These are phyloP conservation scores for Tichodroma muraria DNA, from an alignment of 2,113 vertebrate genomes.

Conservation along the genomic window DNA sequence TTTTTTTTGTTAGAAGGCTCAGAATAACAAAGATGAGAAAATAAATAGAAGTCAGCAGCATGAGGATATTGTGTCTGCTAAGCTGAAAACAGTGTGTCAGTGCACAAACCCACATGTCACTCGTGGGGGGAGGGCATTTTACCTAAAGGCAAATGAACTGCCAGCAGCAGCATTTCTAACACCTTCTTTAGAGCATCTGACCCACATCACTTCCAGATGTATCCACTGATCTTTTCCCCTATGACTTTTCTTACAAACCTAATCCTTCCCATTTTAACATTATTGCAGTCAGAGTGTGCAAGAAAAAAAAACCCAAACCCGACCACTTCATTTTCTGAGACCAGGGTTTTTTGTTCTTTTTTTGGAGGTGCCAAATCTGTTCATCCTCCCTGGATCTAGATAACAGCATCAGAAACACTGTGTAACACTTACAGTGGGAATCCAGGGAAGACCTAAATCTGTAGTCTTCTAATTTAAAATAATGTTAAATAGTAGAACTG, in stretches of 20 bases:
- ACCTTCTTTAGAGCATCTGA: not conserved
- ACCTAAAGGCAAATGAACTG: not conserved
- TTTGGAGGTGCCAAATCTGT: slow-evolving; percentile 42
- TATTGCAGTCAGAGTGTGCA: not conserved
- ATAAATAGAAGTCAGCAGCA: not conserved
- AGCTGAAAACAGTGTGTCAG: not conserved
- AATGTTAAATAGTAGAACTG: slow-evolving; percentile 12
- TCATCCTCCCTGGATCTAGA: slow-evolving; percentile 14
- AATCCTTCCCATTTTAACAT: not conserved
- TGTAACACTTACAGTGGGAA: slow-evolving; percentile 27
- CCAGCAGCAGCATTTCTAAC: not conserved
- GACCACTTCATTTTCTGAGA: not conserved
- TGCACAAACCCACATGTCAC: not conserved
- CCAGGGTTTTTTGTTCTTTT: slow-evolving; percentile 38
- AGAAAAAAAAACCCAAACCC: not conserved
- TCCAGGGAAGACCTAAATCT: slow-evolving; percentile 33
- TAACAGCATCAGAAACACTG: slow-evolving; percentile 25
- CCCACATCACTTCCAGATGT: not conserved
- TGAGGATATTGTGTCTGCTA: not conserved
- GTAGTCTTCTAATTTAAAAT: slow-evolving; percentile 13
- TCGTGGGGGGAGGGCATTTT: not conserved
- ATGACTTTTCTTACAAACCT: not conserved
- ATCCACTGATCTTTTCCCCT: not conserved
- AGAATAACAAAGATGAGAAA: not conserved
- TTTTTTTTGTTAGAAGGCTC: not conserved